Percentiles rank a stretch among this genome's conserved stretches.
Conservation (phyloP, 2,113 vertebrate species). For the Erythrolamprus reginae region DNA sequence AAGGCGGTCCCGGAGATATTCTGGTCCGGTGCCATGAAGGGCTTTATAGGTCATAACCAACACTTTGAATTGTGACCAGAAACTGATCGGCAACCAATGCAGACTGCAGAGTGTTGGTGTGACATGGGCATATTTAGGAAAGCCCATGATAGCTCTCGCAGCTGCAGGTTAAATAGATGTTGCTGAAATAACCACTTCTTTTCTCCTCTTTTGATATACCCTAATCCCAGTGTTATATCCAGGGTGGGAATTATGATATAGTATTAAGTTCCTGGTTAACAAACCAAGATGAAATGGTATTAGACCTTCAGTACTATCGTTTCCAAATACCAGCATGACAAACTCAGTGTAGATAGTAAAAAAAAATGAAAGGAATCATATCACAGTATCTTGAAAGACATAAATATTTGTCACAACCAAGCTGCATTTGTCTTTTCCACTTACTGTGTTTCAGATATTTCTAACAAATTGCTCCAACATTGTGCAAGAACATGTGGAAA, state of each 20-base stretch:
- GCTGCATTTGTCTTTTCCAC: slow-evolving; percentile 46
- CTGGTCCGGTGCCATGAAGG: too few relatives aligned
- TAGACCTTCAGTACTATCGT: background rate
- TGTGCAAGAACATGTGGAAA: slow-evolving; percentile 25
- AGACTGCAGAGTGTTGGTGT: too few relatives aligned
- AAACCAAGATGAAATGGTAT: background rate
- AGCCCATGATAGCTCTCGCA: too few relatives aligned
- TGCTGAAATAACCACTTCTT: background rate
- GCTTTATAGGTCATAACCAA: too few relatives aligned
- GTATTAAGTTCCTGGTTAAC: background rate
- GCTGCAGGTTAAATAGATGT: background rate
- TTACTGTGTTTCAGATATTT: slow-evolving; percentile 18
- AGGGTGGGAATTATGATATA: background rate
- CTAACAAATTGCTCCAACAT: slow-evolving; percentile 27
- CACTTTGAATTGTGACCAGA: too few relatives aligned
- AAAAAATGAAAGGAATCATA: background rate
- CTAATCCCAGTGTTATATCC: background rate
- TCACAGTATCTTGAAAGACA: background rate
- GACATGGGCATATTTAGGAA: too few relatives aligned
- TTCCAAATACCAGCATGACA: background rate
- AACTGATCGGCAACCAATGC: too few relatives aligned
- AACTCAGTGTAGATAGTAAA: background rate
- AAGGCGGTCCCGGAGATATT: too few relatives aligned
- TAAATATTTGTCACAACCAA: slow-evolving; percentile 31
- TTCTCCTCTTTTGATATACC: background rate